Base-by-base conservation (phyloP, 2,888 invertebrate genomes). In the Dioctria linearis region DNA sequence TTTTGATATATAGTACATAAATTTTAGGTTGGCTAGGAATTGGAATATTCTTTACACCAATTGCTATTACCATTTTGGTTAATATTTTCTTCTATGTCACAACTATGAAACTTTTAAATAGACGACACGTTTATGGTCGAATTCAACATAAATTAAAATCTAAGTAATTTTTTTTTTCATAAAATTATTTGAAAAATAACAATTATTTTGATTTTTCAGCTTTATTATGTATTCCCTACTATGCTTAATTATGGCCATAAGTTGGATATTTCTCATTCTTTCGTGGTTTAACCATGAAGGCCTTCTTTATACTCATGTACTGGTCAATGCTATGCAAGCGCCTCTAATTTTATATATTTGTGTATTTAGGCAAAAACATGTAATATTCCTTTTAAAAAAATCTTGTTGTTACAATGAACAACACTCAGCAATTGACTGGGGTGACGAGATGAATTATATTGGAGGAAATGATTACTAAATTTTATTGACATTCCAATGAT, bases 391-490 rank as follows among this genome's bases (percentile, higher is more conserved):
- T 79, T 88, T 96, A 67, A 92, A 93, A 82, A 95, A 96, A 88
- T 94, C 94, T 78, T 96, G 95, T 88, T 95, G 94, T 85, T 94
- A 94, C 86, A 92, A 92, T 49, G 93, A 95, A 83, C 93, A 93
- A 0, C 91, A 94, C 43, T 93, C 93, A 3, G 91, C 92, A 0
- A 92, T 92, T n/a, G 95, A 96, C 85, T 96, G 95, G 95, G 96
- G 96, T 0, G 96, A 96, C 85, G 96, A 96, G 89, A 93, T 96
- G 94, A 93, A 95, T 78, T 95, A 95, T 82, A 95, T 96, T 93
- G 95, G 95, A 86, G 93, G 94, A 13, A 87, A 86, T 82, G 87
- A 88, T 83, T 88, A 88, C 83, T 87, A 83, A 85, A 51, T 71
- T 25, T 25, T 42, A 43, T 25, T 25, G 9, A 54, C 6, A 25